Evolutionary conservation across 2,888 invertebrate genomes (phyloP).

Genomic region (Temnothorax ravouxi): DNA sequence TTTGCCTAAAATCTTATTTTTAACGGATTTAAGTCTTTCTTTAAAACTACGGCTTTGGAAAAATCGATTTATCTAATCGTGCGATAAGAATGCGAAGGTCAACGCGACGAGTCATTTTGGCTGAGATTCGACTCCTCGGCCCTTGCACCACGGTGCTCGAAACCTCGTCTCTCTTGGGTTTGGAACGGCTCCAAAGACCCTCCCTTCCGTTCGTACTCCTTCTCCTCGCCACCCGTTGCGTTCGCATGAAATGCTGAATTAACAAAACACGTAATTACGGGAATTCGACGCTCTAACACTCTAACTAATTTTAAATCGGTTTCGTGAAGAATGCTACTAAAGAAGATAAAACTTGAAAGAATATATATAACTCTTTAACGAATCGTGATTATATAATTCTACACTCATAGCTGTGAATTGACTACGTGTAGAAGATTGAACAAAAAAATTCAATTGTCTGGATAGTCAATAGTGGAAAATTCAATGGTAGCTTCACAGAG

Average conservation of each 20-base stretch:
- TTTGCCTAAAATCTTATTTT: neutral
- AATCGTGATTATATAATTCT: neutral
- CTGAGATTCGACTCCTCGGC: constrained; percentile 40
- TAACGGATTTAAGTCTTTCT: neutral
- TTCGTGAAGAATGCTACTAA: neutral
- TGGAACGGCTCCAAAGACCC: constrained; percentile 69
- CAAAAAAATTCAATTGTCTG: neutral
- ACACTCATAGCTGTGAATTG: neutral
- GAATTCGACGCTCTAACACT: neutral
- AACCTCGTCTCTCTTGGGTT: constrained; percentile 49
- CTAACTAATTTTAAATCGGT: neutral
- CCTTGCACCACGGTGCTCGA: constrained; percentile 56
- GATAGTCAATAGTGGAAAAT: constrained; percentile 1
- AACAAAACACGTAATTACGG: constrained; percentile 60
- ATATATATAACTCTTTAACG: neutral
- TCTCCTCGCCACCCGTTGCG: constrained; percentile 49
- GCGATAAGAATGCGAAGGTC: constrained; percentile 56
- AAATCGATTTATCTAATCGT: neutral
- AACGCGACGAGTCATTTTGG: constrained; percentile 50
- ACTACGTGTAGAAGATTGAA: neutral
- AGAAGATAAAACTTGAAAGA: no score
- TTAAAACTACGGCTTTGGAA: neutral
- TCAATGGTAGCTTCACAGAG: constrained; percentile 1
- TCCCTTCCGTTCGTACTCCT: constrained; percentile 14
- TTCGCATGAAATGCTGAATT: constrained; percentile 58